Evolutionary conservation across 2,888 invertebrate species (phyloP).

Genomic region (Celastrina argiolus): DNA sequence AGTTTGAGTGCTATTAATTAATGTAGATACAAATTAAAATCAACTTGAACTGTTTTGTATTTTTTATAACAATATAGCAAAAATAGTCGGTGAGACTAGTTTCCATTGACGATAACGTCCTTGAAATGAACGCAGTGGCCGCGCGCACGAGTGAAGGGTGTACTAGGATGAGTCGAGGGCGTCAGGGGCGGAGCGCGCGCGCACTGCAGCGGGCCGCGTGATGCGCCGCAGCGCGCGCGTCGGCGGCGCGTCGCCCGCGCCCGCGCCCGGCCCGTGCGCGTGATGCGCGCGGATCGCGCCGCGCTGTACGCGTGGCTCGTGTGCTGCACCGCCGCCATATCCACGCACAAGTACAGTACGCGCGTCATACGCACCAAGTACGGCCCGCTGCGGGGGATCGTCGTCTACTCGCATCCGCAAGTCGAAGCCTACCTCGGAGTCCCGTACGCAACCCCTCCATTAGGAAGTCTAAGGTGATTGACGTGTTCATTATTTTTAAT

Average conservation of each 20-base stretch:
- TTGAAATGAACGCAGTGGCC: conserved; percentile 45
- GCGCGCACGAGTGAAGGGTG: conserved; percentile 54
- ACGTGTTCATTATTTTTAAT: background rate
- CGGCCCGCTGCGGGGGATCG: conserved; percentile 91
- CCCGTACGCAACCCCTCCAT: conserved; percentile 94
- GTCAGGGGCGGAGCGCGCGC: conserved; percentile 48
- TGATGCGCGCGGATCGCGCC: conserved; percentile 73
- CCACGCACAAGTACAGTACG: conserved; percentile 87
- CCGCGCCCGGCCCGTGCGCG: conserved; percentile 54
- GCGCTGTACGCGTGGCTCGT: conserved; percentile 77
- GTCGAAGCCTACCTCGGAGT: conserved; percentile 96
- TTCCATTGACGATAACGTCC: background rate
- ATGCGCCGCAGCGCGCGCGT: conserved; percentile 57
- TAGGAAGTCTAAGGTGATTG: conserved; percentile 87
- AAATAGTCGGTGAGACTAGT: no score
- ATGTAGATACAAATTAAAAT: background rate
- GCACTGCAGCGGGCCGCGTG: conserved; percentile 52
- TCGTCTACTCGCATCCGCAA: conserved; percentile 86
- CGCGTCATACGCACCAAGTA: conserved; percentile 92
- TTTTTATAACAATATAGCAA: no score
- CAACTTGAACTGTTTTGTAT: no score
- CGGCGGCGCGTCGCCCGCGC: conserved; percentile 46
- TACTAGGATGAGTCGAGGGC: conserved; percentile 51
- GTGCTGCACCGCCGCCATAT: conserved; percentile 75
- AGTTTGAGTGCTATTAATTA: background rate